Evolutionary conservation across 1,140 invertebrate species (phyloP), one percentile per base, ranked within the genome.

Genomic region (Megathymus violae): DNA sequence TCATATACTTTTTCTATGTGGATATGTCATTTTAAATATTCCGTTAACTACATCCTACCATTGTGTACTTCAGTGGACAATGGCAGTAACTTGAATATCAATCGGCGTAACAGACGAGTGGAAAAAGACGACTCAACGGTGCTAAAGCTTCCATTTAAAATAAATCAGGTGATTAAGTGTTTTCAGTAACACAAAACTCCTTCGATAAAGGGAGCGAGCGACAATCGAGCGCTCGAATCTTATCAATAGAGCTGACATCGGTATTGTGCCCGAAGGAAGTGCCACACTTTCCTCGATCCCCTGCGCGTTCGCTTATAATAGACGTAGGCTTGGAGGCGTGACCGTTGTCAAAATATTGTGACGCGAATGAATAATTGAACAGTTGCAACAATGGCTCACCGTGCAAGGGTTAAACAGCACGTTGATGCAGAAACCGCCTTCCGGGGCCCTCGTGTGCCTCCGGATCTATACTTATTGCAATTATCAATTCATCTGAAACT

Each of bases 271-370:
- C 13, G 13, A 19, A 51, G 60, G 60, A 62, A 54, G 41, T 62
- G 61, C 41, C 54, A 64, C 62, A 59, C 56, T 59, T 50, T 58
- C 36, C 51, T 38, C 43, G 40, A 38, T 25, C 16, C 46, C 54
- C 16, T 47, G 43, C 46, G 17, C 19, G 14, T 27, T 50, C 46
- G 11, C 34, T 9, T 44, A n/a, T n/a, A 51, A 62, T 62, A 48
- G 34, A 36, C 15, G 9, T 16, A 36, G 47, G 36, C 27, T 22
- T 6, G 31, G 62, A 59, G 62, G 62, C 54, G 58, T 62, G 50
- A 25, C 54, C 44, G 41, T 38, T 64, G 66, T 68, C 66, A 68
- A 56, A 68, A 68, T 63, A 68, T 48, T 60, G 61, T 61, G 66
- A 64, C 34, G 52, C 27, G 47, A 44, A 54, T 58, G 51, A 48